Percentiles rank a stretch among this genome's conserved stretches.
phyloP scores from a whole-genome alignment of 2,797 vertebrate genomes.

The Moxostoma hubbsi region DNA sequence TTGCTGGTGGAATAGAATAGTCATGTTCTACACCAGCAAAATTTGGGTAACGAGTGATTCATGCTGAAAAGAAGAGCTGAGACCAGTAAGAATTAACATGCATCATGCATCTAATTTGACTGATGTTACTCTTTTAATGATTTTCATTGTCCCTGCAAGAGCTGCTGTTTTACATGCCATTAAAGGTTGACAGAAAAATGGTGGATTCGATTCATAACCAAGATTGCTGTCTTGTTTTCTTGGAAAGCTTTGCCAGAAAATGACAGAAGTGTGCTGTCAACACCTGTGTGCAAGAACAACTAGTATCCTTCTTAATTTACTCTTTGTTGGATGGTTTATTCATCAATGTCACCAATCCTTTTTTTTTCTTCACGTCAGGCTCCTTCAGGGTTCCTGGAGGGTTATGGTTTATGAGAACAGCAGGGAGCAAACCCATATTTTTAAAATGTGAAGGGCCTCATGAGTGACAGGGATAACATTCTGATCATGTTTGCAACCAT shows the following conservation, averaged over 20 bases:
- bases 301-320: constrained; percentile 26
- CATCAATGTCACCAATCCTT: not conserved
- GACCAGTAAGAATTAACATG: too few species aligned
- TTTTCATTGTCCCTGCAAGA: too few species aligned
- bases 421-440: not conserved
- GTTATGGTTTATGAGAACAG: constrained; percentile 21
- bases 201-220: constrained; percentile 1
- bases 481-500: not conserved
- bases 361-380: constrained; percentile 23
- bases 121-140: too few species aligned
- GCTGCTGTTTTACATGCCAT: too few species aligned
- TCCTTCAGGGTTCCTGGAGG: constrained; percentile 50
- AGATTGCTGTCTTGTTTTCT: not conserved
- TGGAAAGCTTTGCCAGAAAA: not conserved
- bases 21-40: too few species aligned
- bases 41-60: too few species aligned
- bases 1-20: too few species aligned
- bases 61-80: too few species aligned
- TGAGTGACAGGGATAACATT: constrained; percentile 18
- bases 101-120: too few species aligned
- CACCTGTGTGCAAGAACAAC: constrained; percentile 2
- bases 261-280: constrained; percentile 11
- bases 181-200: constrained; percentile 16
- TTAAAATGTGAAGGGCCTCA: not conserved
- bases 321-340: constrained; percentile 37